Evolutionary conservation across 2,888 invertebrate species (phyloP).

Genomic region (Rhamnusium bicolor): DNA sequence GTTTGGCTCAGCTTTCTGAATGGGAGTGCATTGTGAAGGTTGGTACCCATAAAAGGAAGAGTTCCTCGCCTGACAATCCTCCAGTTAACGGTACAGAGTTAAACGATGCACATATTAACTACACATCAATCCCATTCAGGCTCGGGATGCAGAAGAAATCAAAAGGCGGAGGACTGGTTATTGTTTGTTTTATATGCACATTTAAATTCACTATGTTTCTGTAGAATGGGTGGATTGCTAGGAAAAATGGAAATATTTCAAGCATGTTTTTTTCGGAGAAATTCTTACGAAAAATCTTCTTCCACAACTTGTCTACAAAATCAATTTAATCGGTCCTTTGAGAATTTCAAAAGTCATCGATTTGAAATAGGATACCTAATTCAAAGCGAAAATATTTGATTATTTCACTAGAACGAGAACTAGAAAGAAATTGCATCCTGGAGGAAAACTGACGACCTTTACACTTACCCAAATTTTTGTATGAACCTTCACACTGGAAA

Average conservation of each 20-base stretch:
- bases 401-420: too few relatives aligned
- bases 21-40: slow-evolving; percentile 30
- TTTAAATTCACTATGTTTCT: not conserved
- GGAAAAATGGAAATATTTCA: not conserved
- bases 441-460: too few relatives aligned
- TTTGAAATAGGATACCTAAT: too few relatives aligned
- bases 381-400: too few relatives aligned
- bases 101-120: slow-evolving; percentile 56
- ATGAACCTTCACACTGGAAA: too few relatives aligned
- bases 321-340: too few relatives aligned
- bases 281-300: too few relatives aligned
- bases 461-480: too few relatives aligned
- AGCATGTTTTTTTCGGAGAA: too few relatives aligned
- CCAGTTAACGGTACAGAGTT: slow-evolving; percentile 30
- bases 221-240: not conserved
- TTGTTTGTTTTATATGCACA: not conserved
- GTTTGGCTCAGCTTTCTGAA: slow-evolving; percentile 27
- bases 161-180: slow-evolving; percentile 7
- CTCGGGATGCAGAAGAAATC: slow-evolving; percentile 24
- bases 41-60: slow-evolving; percentile 25
- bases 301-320: too few relatives aligned
- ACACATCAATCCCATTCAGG: slow-evolving; percentile 47
- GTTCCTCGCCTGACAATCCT: not conserved
- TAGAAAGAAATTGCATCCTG: too few relatives aligned
- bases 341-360: too few relatives aligned